Conservation (phyloP, 2,113 vertebrate species). For the Chaenogobius annularis region DNA sequence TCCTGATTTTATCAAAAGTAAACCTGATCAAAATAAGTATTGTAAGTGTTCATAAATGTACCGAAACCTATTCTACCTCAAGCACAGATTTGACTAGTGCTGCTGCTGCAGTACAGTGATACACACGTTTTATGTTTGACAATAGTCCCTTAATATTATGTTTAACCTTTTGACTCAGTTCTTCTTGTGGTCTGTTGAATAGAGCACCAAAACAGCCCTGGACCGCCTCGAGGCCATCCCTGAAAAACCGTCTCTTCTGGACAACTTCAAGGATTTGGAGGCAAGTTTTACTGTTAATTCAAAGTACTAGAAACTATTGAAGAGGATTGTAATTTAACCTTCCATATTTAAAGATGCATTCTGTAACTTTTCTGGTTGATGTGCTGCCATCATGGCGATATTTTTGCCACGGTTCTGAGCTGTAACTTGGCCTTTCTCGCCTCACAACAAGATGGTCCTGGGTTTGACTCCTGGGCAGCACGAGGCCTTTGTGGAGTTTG, state of each 20-base stretch:
- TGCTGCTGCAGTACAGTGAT: not conserved
- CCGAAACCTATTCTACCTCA: not conserved
- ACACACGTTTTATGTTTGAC: not conserved
- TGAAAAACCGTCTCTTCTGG: slow-evolving; percentile 85
- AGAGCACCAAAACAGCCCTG: slow-evolving; percentile 87
- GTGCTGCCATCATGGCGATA: too few relatives aligned
- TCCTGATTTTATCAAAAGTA: not conserved
- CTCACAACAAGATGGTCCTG: too few relatives aligned
- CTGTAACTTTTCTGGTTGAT: not conserved
- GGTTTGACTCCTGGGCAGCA: too few relatives aligned
- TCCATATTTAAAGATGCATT: too few relatives aligned
- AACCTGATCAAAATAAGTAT: too few relatives aligned
- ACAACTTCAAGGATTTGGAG: slow-evolving; percentile 83
- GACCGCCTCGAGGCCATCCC: slow-evolving; percentile 90
- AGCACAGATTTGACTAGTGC: not conserved
- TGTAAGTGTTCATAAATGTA: not conserved
- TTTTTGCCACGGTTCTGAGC: too few relatives aligned
- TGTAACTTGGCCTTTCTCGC: too few relatives aligned
- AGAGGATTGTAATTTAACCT: not conserved
- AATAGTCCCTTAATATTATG: not conserved
- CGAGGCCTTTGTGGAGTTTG: too few relatives aligned
- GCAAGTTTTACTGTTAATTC: slow-evolving; percentile 61
- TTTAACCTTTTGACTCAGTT: not conserved
- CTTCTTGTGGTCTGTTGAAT: not conserved
- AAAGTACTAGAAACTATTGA: not conserved